phyloP scores from a whole-genome alignment of 2,888 invertebrate genomes.

The Cataglyphis cursor region DNA sequence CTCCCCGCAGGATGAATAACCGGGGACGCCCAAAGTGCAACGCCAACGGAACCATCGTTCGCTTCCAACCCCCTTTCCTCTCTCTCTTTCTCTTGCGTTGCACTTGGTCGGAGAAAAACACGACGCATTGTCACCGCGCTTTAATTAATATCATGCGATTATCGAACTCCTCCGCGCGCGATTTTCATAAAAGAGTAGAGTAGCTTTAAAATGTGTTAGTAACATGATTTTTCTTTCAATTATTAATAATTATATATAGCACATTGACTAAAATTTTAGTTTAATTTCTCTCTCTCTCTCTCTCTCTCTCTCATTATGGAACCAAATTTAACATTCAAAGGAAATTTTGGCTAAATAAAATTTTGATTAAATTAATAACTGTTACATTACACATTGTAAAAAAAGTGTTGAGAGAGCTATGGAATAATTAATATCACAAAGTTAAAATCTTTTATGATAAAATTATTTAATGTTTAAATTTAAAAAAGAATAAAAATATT shows the following conservation, averaged over 20 bases:
- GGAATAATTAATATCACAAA: background rate
- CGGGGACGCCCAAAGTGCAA: constrained; percentile 64
- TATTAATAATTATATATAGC: background rate
- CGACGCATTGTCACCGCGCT: constrained; percentile 38
- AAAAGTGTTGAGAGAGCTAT: background rate
- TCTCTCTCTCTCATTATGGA: background rate
- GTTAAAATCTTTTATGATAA: background rate
- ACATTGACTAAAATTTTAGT: background rate
- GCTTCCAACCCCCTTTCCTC: background rate
- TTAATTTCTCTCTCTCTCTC: background rate
- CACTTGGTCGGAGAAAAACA: constrained; percentile 38
- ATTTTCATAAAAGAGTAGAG: background rate
- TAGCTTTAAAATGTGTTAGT: constrained; percentile 7
- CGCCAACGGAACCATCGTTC: constrained; percentile 61
- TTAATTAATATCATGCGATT: constrained; percentile 39
- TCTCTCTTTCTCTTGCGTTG: background rate
- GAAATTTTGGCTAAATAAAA: background rate
- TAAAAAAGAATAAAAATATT: background rate
- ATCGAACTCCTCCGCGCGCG: background rate
- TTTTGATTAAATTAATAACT: background rate
- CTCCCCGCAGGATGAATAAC: constrained; percentile 67
- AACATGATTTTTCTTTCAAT: background rate
- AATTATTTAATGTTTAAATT: background rate
- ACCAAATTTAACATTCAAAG: background rate
- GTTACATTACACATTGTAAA: background rate